Evolutionary conservation across 2,113 vertebrate species (phyloP), one percentile per base, ranked within the genome.

Genomic region (Carettochelys insculpta): DNA sequence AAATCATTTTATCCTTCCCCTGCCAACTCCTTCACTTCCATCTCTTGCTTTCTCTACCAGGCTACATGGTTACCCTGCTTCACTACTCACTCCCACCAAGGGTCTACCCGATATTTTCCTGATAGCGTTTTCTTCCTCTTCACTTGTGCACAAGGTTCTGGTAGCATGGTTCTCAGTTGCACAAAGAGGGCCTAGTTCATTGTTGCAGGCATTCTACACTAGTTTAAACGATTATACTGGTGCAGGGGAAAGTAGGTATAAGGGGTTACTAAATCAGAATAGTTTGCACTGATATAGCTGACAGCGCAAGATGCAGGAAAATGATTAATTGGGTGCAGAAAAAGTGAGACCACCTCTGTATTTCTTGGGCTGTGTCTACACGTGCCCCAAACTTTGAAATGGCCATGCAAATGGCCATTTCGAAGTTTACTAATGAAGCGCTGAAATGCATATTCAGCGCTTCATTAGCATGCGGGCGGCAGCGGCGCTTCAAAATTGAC

Each of bases 41-140:
- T 54, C 1, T 19, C 13, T 1, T 0, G 11, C 41, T 82, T 27
- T 51, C 25, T 80, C 29, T 71, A 17, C 80, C n/a, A 61, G 75
- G 29, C 56, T 53, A 38, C 13, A 52, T 17, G 25, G 17, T 24
- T 92, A 50, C 61, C 48, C 58, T 80, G 17, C 53, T 82, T 11
- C 13, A 34, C n/a, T 17, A 25, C 24, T 17, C 65, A 79, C 54
- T 0, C 0, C n/a, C 75, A 34, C 9, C 34, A 5, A 0, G 61
- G 86, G 0, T 1, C 25, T 38, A 61, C 68, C 65, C 43, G 58
- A 12, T 3, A 4, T 1, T 50, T 45, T 75, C 54, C 52, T 84
- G 43, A 54, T n/a, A n/a, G 34, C 8, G 34, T 65, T 65, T n/a
- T 41, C 68, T 19, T 71, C 38, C 38, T 71, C 38, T 73, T 73